Conservation (phyloP, 2,888 invertebrate species). For the Drosophila demipolita region DNA sequence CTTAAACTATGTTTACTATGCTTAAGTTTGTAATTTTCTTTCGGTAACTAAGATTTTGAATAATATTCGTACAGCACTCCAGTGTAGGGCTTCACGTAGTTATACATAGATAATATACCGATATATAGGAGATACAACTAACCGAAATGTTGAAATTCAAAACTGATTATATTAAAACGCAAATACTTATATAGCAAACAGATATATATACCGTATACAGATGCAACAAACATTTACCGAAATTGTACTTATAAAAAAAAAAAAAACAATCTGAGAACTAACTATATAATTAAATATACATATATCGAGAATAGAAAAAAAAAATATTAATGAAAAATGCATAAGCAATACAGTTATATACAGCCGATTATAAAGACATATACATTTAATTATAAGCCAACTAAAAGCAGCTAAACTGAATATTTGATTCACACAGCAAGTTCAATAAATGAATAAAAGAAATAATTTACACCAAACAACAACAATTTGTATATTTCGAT, state of each 20-base stretch:
- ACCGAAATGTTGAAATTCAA: conserved; percentile 37
- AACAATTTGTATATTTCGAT: not conserved
- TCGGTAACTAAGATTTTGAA: conserved; percentile 29
- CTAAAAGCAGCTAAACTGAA: conserved; percentile 54
- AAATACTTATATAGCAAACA: conserved; percentile 18
- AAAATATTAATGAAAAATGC: conserved; percentile 3
- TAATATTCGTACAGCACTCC: conserved; percentile 37
- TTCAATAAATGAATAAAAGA: conserved; percentile 77
- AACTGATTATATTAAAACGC: conserved; percentile 35
- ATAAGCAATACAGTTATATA: conserved; percentile 57
- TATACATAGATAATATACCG: conserved; percentile 10
- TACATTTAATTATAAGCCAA: conserved; percentile 59
- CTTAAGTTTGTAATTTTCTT: conserved; percentile 11
- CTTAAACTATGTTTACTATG: conserved; percentile 45
- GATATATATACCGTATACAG: conserved; percentile 15
- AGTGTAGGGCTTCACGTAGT: conserved; percentile 36
- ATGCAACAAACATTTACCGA: conserved; percentile 20
- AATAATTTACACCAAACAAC: conserved; percentile 72
- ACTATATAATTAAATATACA: conserved; percentile 21
- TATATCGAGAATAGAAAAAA: conserved; percentile 13
- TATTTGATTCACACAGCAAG: conserved; percentile 57
- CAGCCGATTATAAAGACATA: conserved; percentile 41
- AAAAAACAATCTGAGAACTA: conserved; percentile 35
- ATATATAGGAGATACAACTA: conserved; percentile 21
- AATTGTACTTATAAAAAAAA: conserved; percentile 39